A percentile compares a stretch with the other conserved stretches of the same genome.
Conservation (phyloP, 2,797 vertebrate genomes). For the Pseudotriccus pelzelni region DNA sequence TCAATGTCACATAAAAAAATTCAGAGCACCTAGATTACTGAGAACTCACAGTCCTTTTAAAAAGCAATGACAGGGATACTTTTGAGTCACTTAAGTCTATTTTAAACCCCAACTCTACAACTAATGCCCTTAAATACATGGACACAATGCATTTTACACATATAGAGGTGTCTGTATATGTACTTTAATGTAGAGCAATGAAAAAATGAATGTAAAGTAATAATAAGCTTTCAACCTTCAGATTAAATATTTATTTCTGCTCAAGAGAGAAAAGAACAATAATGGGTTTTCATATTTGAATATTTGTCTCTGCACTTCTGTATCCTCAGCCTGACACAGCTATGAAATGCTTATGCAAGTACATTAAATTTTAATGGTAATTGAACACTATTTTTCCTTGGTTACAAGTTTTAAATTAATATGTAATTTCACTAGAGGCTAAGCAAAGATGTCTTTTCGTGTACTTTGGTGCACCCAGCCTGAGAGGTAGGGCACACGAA, state of each 20-base stretch:
- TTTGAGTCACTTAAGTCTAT: not conserved
- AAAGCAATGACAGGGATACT: not conserved
- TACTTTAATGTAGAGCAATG: not conserved
- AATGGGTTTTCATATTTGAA: conserved; percentile 12
- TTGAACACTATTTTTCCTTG: conserved; percentile 41
- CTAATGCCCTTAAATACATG: not conserved
- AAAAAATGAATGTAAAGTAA: not conserved
- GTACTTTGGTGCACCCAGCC: not conserved
- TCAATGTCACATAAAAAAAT: not conserved
- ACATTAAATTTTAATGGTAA: conserved; percentile 50
- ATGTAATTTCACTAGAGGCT: not conserved
- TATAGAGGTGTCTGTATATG: not conserved
- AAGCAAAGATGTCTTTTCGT: not conserved
- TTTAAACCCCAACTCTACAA: not conserved
- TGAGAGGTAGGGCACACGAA: not conserved
- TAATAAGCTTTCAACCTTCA: not conserved
- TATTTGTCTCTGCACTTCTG: not conserved
- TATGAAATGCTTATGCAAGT: not conserved
- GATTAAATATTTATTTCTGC: conserved; percentile 17
- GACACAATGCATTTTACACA: not conserved
- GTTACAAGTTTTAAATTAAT: conserved; percentile 48
- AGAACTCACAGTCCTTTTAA: not conserved
- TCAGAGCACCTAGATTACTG: not conserved
- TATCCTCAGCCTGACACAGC: not conserved
- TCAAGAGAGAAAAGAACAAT: not conserved